Evolutionary conservation across 23 tunicate genomes (phyloP), one percentile per base, ranked within the genome.

Genomic region (Diplosoma virens): DNA sequence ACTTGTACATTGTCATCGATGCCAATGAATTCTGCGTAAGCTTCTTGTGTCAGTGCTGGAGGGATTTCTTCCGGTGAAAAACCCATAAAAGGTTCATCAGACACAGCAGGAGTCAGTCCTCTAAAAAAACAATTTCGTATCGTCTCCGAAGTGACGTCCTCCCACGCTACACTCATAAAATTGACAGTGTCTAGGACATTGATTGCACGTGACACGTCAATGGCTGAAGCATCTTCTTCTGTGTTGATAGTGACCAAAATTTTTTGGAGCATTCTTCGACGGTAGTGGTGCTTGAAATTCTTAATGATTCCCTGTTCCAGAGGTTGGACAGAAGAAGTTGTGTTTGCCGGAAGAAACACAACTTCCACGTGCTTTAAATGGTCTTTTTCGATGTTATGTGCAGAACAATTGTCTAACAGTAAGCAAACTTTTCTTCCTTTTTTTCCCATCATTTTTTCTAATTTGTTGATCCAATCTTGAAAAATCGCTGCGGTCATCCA

Each of bases 61-160:
- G 79, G 79, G 20, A 75, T 33, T 52, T 75, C 66, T 34, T 75
- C 23, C 1, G 66, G 25, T 1, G 41, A 30, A 75, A 75, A 75
- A 2, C 77, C 77, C 1, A 71, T 17, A 47, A 71, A 71, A 16
- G 77, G 77, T 33, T 71, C 77, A 71, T 71, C 79, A 16, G 66
- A 46, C 24, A 54, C 79, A 27, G 26, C 66, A 52, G 79, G 66
- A 28, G 79, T 75, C 32, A 75, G 31, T 16, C 79, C 46, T 9
- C 66, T 45, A 33, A 75, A 75, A 75, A 55, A 75, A 73, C 79
- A 73, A 55, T 46, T 75, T 75, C 29, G 66, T 28, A 75, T 55
- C 2, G 66, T 75, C 1, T 75, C 47, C 32, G 37, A 59, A 24
- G 59, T 23, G 21, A 45, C 77, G 14, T 17, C 60, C 25, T 71